Conservation (phyloP, 2,797 vertebrate genomes). For the Ptychadena robeensis region DNA sequence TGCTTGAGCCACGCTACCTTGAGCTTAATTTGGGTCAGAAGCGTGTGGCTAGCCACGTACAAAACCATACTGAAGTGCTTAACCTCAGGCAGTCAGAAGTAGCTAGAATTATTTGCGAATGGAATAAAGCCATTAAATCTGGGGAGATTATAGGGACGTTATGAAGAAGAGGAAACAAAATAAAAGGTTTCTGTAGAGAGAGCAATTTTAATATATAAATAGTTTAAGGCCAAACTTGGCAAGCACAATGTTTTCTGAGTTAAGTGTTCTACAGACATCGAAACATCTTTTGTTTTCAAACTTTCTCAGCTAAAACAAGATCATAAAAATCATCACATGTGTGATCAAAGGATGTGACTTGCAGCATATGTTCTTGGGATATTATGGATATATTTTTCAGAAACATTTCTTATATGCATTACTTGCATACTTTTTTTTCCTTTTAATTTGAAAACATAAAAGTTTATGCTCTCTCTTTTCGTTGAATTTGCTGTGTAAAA, state of each 20-base stretch:
- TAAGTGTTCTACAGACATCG: constrained; percentile 7
- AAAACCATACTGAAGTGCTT: neutral
- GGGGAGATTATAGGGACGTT: neutral
- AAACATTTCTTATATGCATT: constrained; percentile 28
- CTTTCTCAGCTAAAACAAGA: constrained; percentile 23
- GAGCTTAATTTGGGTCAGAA: neutral
- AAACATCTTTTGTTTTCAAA: constrained; percentile 32
- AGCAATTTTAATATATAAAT: constrained; percentile 13
- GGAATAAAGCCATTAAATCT: neutral
- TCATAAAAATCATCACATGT: constrained; percentile 54
- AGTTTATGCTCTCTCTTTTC: constrained; percentile 20
- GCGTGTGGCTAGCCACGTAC: neutral
- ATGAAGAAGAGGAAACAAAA: neutral
- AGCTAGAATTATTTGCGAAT: neutral
- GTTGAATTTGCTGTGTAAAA: constrained; percentile 49
- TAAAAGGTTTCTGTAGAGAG: neutral
- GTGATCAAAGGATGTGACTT: constrained; percentile 49
- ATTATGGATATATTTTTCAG: constrained; percentile 42
- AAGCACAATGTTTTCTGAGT: neutral
- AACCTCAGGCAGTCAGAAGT: neutral
- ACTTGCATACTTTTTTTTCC: constrained; percentile 26
- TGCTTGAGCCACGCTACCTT: neutral
- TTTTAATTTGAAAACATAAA: constrained; percentile 52
- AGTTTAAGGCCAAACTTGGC: constrained; percentile 3
- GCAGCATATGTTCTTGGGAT: constrained; percentile 44